Evolutionary conservation across 2,113 vertebrate genomes (phyloP).

Genomic region (Scalopus aquaticus): DNA sequence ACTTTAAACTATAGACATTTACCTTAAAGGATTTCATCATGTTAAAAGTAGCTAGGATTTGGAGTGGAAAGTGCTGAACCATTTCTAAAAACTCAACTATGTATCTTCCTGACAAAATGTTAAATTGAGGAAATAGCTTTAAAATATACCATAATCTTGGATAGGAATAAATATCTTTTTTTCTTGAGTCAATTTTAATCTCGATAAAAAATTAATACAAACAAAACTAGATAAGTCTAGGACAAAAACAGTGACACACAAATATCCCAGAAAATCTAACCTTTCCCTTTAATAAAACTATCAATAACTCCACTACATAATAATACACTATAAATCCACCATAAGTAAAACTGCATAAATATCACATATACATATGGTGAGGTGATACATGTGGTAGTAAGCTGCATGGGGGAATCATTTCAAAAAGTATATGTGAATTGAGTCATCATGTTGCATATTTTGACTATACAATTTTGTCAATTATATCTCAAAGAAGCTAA

Average conservation of each 20-base stretch:
- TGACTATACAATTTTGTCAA: not conserved
- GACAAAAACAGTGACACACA: not conserved
- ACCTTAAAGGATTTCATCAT: not conserved
- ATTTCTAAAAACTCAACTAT: not conserved
- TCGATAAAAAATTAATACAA: not conserved
- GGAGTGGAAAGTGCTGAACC: not conserved
- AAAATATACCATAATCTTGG: not conserved
- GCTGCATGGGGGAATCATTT: not conserved
- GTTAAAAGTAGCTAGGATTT: not conserved
- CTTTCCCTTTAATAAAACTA: too few relatives aligned
- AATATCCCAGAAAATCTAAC: not conserved
- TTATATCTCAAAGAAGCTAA: not conserved
- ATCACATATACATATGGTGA: not conserved
- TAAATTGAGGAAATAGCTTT: not conserved
- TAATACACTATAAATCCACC: not conserved
- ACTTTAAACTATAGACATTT: not conserved
- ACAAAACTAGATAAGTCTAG: not conserved
- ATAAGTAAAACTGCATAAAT: not conserved
- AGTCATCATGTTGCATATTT: not conserved
- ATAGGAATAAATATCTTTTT: not conserved
- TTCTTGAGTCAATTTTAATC: not conserved
- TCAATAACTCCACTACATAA: not conserved
- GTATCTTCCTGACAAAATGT: not conserved
- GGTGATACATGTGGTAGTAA: not conserved
- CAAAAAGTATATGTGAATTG: not conserved